Evolutionary conservation across 2,113 vertebrate species (phyloP), one percentile per base, ranked within the genome.

Genomic region (Vidua macroura): DNA sequence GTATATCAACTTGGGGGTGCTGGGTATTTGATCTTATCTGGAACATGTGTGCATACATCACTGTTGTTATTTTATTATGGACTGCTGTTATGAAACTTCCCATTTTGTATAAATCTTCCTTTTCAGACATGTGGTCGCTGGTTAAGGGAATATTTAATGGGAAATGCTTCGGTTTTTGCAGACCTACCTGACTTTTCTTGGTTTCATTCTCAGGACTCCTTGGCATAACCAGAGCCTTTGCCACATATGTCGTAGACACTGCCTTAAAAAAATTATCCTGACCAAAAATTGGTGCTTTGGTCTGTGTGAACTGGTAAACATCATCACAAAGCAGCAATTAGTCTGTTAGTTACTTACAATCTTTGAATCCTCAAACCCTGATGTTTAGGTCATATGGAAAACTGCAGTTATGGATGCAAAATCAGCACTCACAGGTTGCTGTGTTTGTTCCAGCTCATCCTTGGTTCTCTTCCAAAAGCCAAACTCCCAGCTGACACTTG

Each of bases 161-260:
- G 95, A 95, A 96, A 97, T 94, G 93, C 94, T 95, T 95, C 39
- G 43, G 80, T 39, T 96, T 97, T 96, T 97, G 93, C 95, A 96
- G 96, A 93, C 86, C 76, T 10, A 93, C 86, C 76, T 10, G 82
- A 94, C 82, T 97, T 88, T 92, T 96, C 88, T 97, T 87, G 46
- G 46, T 97, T 97, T 97, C 91, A 95, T 98, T 96, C 96, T 89
- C 86, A 85, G 95, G 96, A 96, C 96, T 97, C 84, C 96, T 92
- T 3, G n/a, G 97, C 96, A 97, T 97, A 93, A 96, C 93, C 95
- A 95, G 97, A 95, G 96, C 96, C 95, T 97, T 94, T 92, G 69
- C 98, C 98, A 96, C 98, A 98, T 96, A 96, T 83, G 96, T 98
- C 97, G 97, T 98, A 98, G 98, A 98, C 96, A 94, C 95, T 96